Evolutionary conservation across 2,797 vertebrate genomes (phyloP).

Genomic region (Anomalospiza imberbis): DNA sequence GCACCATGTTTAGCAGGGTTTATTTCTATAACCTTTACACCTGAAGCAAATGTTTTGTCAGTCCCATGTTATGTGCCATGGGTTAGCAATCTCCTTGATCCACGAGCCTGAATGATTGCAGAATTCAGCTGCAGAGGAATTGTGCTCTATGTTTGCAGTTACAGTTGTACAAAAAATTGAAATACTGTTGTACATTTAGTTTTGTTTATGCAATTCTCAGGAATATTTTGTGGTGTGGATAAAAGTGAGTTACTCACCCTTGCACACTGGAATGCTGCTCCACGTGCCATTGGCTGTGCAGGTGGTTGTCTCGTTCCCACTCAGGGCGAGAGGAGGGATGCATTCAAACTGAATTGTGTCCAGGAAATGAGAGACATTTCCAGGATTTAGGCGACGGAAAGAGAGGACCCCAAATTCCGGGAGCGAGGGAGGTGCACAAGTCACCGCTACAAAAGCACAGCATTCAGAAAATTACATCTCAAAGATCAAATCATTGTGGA

Average conservation of each 20-base stretch:
- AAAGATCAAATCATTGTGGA: not conserved
- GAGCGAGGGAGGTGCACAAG: slow-evolving; percentile 76
- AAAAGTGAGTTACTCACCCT: slow-evolving; percentile 65
- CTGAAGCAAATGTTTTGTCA: slow-evolving; percentile 9
- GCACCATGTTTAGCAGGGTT: not conserved
- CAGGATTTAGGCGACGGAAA: slow-evolving; percentile 38
- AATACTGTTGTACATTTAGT: rapidly evolving
- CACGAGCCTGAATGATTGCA: not conserved
- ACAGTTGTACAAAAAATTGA: not conserved
- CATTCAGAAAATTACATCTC: not conserved
- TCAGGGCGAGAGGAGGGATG: slow-evolving; percentile 73
- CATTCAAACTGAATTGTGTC: slow-evolving; percentile 79
- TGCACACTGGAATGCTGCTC: slow-evolving; percentile 81
- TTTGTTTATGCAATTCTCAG: not conserved
- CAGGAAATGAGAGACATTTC: slow-evolving; percentile 59
- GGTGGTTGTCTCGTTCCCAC: slow-evolving; percentile 79
- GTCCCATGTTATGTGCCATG: not conserved
- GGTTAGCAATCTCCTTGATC: not conserved
- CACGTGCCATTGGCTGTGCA: slow-evolving; percentile 80
- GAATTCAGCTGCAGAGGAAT: not conserved
- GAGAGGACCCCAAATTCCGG: slow-evolving; percentile 76
- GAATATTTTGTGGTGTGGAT: not conserved
- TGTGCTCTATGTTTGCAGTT: not conserved
- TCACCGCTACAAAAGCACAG: slow-evolving; percentile 74
- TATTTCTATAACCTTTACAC: slow-evolving; percentile 19